Evolutionary conservation across 2,888 invertebrate species (phyloP).

Genomic region (Eilema griseolum): DNA sequence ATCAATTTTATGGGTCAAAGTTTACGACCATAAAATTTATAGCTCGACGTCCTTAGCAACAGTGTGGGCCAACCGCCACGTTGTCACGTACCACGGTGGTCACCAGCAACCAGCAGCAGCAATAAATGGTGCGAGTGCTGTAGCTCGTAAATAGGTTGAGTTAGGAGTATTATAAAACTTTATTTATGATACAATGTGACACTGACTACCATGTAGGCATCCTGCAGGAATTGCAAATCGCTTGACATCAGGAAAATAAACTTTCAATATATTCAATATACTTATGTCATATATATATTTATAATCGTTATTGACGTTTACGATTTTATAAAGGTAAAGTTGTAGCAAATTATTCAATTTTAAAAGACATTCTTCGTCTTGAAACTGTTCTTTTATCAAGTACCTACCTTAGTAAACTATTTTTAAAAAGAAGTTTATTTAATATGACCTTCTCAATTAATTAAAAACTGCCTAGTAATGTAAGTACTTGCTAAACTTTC

Average conservation of each 20-base stretch:
- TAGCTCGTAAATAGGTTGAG: not conserved
- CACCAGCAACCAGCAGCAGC: not conserved
- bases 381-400: too few relatives aligned
- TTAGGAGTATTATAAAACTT: not conserved
- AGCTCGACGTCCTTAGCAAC: not conserved
- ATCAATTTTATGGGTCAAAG: constrained; percentile 7
- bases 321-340: too few relatives aligned
- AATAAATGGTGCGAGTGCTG: not conserved
- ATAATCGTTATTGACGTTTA: not conserved
- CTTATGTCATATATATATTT: not conserved
- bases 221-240: not conserved
- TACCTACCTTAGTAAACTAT: too few relatives aligned
- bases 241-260: not conserved
- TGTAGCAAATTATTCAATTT: too few relatives aligned
- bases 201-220: not conserved
- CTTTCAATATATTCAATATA: not conserved
- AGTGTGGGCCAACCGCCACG: not conserved
- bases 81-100: constrained; percentile 3
- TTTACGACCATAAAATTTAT: not conserved
- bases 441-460: not conserved
- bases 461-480: not conserved
- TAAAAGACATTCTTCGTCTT: too few relatives aligned
- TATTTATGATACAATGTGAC: not conserved
- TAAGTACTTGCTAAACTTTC: too few relatives aligned
- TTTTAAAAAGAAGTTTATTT: too few relatives aligned